Evolutionary conservation across 1,140 invertebrate species (phyloP), one percentile per base, ranked within the genome.

Genomic region (Dendrolimus kikuchii): DNA sequence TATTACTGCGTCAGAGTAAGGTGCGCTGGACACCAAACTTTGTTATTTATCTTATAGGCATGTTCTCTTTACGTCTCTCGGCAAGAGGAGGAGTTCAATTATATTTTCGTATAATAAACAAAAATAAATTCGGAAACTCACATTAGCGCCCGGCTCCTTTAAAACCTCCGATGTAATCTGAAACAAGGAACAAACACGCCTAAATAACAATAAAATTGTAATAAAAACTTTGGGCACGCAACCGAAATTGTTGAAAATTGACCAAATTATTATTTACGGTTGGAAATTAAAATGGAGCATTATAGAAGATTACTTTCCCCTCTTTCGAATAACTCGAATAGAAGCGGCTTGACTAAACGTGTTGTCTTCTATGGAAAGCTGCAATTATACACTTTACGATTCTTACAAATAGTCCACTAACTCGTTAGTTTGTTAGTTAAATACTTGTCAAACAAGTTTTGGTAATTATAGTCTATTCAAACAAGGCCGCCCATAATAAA

Each of bases 141-240:
- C 81, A 86, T 86, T 86, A 84, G 77, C 81, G 73, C 73, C 64
- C 62, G 71, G 72, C 80, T 80, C 68, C 72, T 84, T 83, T 84
- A 72, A 81, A 83, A 77, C 77, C 73, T 76, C 59, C 77, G 74
- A 78, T 84, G 75, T 86, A 86, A 86, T 86, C 83, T 83, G 71
- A 76, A 83, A 86, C 83, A 86, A 86, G 74, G 64, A 84, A 86
- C 82, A 84, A 86, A 86, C 83, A 86, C 77, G 78, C 71, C 81
- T 84, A 86, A 86, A 86, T 86, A 86, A 83, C 82, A 86, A 86
- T 86, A 81, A 86, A 84, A 86, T 82, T 81, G 64, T 76, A 86
- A 86, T 86, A 82, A 86, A 86, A 86, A 82, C 79, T 86, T 84
- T 74, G 73, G 64, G 60, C 81, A 84, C 80, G 82, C 79, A 78